Base-by-base conservation (phyloP, 2,113 vertebrate genomes). In the Nycticebus coucang region DNA sequence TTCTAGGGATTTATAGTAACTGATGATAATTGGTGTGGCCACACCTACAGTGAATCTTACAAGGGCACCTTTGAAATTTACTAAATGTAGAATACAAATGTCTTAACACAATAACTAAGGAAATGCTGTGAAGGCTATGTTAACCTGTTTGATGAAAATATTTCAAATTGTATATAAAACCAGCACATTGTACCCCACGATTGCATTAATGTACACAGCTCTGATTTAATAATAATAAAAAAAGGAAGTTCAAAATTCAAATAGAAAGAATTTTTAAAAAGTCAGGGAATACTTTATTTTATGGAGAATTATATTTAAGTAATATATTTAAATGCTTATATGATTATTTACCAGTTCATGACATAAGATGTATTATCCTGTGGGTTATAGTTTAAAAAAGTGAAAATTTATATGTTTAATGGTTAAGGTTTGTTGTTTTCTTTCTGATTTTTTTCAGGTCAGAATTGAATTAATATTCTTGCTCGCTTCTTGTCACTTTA, bases 211-310 rank as follows among this genome's bases (percentile, higher is more conserved):
- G 41, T 41, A 41, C 41, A 41, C 41, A 41, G 41, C 41, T 41
- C 3, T 41, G 41, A 41, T 41, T 41, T 41, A 41, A 41, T 41
- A 41, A 41, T 41, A 41, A 41, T 41, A 41, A 41, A 41, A 41
- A 41, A 69, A 28, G 59, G 59, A 88, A 91, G 72, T 77, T 81
- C 33, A 90, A 71, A 88, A 89, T 94, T 94, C 28, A 88, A 78
- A 66, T 93, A 69, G 14, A 77, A 33, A 77, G 21, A 93, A 68
- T 82, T 83, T 64, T 30, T 14, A 0, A 37, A n/a, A 59, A 86
- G 35, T 17, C 19, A 72, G 12, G 15, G 30, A 1, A 57, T 91
- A 57, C 59, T 55, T 74, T 45, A 80, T 80, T 68, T 26, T 89
- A 60, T 77, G 4, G 30, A 11, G 11, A 85, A 59, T 84, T 84